Conservation (phyloP, 2,888 invertebrate genomes). For the Himalopsyche tibetana region DNA sequence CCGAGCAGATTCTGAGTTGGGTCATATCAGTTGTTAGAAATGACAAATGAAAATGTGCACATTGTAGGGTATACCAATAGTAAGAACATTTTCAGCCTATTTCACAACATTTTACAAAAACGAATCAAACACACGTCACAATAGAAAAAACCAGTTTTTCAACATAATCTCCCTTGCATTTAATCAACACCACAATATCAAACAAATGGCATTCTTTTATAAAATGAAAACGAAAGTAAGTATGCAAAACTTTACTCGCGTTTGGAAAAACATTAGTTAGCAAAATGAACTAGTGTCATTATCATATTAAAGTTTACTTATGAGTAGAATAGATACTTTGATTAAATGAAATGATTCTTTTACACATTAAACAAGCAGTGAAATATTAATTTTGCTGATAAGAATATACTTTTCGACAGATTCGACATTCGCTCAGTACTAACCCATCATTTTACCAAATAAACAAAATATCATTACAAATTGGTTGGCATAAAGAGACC, state of each 20-base stretch:
- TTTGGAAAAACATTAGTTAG: constrained; percentile 16
- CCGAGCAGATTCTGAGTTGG: too few species aligned
- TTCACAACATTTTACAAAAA: not conserved
- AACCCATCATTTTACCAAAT: too few species aligned
- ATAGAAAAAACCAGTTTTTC: constrained; percentile 38
- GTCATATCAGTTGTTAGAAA: not conserved
- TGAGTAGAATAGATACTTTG: constrained; percentile 24
- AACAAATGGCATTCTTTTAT: not conserved
- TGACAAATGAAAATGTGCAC: constrained; percentile 3
- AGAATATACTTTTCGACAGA: constrained; percentile 10
- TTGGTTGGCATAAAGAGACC: too few species aligned
- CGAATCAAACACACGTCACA: constrained; percentile 44
- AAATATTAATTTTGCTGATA: constrained; percentile 24
- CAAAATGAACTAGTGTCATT: not conserved
- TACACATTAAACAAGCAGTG: constrained; percentile 34
- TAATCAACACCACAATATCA: not conserved
- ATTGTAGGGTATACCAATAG: not conserved
- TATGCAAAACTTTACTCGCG: not conserved
- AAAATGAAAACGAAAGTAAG: constrained; percentile 4
- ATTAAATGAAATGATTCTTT: constrained; percentile 10
- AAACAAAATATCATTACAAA: too few species aligned
- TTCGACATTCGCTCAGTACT: constrained; percentile 7
- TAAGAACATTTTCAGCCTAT: not conserved
- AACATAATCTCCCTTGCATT: not conserved
- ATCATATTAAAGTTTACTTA: constrained; percentile 11